A percentile compares a stretch with the other conserved stretches of the same genome.
These are phyloP conservation scores for Centropus unirufus DNA, from an alignment of 2,113 vertebrate genomes.

Conservation along the genomic window DNA sequence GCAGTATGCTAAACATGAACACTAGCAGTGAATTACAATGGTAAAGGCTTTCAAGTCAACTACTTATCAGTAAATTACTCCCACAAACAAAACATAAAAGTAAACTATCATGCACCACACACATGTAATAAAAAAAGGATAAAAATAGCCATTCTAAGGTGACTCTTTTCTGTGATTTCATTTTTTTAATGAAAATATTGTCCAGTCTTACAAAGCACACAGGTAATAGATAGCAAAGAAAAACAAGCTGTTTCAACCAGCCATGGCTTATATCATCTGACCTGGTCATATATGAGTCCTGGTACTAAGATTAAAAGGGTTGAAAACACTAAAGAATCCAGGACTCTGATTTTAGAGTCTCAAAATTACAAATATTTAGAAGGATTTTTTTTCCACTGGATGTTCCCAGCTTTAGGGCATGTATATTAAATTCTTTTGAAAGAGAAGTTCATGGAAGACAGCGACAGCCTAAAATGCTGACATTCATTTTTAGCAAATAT, in stretches of 20 bases:
- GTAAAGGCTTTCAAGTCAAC: background rate
- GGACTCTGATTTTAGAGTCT: background rate
- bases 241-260: background rate
- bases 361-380: background rate
- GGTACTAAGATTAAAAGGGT: background rate
- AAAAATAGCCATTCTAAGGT: background rate
- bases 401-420: background rate
- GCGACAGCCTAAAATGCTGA: background rate
- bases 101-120: rapidly evolving
- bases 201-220: background rate
- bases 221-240: background rate
- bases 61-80: background rate
- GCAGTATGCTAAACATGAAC: background rate
- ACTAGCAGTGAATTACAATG: background rate
- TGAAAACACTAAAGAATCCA: background rate
- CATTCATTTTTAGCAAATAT: background rate
- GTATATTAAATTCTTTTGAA: background rate
- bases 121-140: background rate
- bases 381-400: background rate
- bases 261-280: background rate
- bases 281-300: background rate
- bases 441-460: background rate
- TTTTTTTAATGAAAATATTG: background rate
- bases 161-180: background rate
- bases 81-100: background rate